These are phyloP conservation scores for Cheilosia grossa DNA, from an alignment of 2,888 invertebrate genomes.

Conservation along the genomic window DNA sequence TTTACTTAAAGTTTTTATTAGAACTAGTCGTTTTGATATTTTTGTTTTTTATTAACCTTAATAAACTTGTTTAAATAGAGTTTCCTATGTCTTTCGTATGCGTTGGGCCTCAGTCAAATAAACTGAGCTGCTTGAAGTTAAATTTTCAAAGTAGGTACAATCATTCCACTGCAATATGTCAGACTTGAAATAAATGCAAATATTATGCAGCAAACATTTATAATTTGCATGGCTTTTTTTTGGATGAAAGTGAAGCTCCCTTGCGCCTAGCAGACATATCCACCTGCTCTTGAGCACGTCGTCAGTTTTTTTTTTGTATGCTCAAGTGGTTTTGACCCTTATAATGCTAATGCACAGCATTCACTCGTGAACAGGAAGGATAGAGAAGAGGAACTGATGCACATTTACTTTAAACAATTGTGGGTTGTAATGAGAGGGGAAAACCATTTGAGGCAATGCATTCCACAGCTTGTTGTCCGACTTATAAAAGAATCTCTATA, in stretches of 20 bases:
- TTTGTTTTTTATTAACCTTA: not conserved
- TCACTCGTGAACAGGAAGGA: not conserved
- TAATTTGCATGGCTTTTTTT: slow-evolving; percentile 19
- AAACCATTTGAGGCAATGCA: no score
- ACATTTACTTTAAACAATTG: no score
- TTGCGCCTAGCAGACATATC: slow-evolving; percentile 11
- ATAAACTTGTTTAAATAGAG: no score
- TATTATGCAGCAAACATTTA: slow-evolving; percentile 35
- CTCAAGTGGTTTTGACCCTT: not conserved
- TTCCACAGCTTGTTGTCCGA: no score
- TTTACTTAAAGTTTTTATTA: not conserved
- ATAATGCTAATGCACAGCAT: no score
- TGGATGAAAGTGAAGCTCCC: slow-evolving; percentile 15
- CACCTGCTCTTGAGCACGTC: not conserved
- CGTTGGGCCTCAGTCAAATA: no score
- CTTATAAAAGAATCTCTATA: no score
- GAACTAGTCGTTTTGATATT: not conserved
- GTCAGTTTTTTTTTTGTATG: not conserved
- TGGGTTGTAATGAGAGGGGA: no score
- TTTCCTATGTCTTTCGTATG: not conserved
- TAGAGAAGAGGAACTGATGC: slow-evolving; percentile 11
- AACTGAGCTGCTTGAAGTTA: no score
- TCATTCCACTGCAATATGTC: not conserved
- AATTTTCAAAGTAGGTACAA: no score
- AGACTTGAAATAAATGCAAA: slow-evolving; percentile 9